phyloP scores from a whole-genome alignment of 2,797 vertebrate species.

The Chloroceryle inda region DNA sequence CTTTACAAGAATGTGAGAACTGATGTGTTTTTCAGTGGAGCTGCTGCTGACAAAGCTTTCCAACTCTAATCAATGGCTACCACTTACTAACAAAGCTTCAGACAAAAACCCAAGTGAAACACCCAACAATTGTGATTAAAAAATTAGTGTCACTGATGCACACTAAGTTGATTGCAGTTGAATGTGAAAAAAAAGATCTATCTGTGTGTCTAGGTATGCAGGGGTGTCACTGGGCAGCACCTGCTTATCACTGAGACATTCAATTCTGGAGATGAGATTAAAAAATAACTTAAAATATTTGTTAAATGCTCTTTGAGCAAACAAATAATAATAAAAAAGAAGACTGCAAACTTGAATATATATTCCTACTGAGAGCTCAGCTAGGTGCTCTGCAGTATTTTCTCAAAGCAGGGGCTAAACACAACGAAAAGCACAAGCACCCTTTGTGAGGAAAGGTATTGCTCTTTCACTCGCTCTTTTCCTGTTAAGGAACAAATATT shows the following conservation, averaged over 20 bases:
- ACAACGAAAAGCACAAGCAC: not conserved
- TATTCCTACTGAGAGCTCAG: not conserved
- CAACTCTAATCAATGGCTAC: not conserved
- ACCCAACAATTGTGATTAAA: not conserved
- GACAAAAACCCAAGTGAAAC: not conserved
- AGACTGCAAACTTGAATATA: not conserved
- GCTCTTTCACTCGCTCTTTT: not conserved
- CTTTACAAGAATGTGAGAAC: not conserved
- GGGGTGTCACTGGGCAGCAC: rapidly evolving
- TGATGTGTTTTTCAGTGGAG: not conserved
- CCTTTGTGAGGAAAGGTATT: not conserved
- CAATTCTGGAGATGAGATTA: not conserved
- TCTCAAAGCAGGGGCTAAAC: not conserved
- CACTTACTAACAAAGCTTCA: not conserved
- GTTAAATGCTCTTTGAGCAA: not conserved
- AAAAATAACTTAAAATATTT: no score
- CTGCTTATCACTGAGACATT: not conserved
- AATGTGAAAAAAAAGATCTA: rapidly evolving
- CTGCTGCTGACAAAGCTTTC: not conserved
- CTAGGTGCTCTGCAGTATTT: rapidly evolving
- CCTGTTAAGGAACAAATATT: not conserved
- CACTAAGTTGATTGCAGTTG: rapidly evolving
- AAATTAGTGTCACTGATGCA: not conserved
- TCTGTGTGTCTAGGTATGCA: rapidly evolving
- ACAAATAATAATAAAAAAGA: not conserved